Percentiles rank a stretch among this genome's conserved stretches.
phyloP scores from a whole-genome alignment of 2,113 vertebrate species.

The Rhinolophus ferrumequinum region DNA sequence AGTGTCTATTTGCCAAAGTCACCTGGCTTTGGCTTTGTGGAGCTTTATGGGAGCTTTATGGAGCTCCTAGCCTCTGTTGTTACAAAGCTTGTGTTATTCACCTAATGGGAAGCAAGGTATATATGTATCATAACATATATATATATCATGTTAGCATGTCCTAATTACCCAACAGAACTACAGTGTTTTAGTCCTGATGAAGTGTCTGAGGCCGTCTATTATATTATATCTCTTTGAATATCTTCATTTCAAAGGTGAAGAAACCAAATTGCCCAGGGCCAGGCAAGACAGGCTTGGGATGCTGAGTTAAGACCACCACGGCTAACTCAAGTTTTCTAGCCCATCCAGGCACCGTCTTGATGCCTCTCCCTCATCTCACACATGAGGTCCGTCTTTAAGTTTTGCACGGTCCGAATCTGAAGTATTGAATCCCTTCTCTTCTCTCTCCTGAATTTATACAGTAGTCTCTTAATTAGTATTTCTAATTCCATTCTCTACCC shows the following conservation, averaged over 20 bases:
- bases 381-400: background rate
- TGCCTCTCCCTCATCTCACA: background rate
- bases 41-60: background rate
- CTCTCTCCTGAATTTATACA: background rate
- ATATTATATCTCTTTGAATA: background rate
- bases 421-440: background rate
- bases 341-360: background rate
- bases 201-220: no score
- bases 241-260: background rate
- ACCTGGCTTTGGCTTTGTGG: background rate
- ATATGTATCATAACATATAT: no score
- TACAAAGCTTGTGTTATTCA: background rate
- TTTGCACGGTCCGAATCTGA: background rate
- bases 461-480: background rate
- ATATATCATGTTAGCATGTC: background rate
- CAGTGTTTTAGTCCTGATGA: background rate
- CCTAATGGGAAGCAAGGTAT: background rate
- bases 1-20: background rate
- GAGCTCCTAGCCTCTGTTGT: background rate
- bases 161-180: background rate
- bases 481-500: background rate
- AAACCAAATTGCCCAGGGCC: background rate
- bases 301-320: background rate
- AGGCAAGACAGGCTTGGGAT: background rate
- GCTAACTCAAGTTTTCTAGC: background rate